Evolutionary conservation across 2,888 invertebrate species (phyloP), one percentile per base, ranked within the genome.

Genomic region (Phaonia tiefii): DNA sequence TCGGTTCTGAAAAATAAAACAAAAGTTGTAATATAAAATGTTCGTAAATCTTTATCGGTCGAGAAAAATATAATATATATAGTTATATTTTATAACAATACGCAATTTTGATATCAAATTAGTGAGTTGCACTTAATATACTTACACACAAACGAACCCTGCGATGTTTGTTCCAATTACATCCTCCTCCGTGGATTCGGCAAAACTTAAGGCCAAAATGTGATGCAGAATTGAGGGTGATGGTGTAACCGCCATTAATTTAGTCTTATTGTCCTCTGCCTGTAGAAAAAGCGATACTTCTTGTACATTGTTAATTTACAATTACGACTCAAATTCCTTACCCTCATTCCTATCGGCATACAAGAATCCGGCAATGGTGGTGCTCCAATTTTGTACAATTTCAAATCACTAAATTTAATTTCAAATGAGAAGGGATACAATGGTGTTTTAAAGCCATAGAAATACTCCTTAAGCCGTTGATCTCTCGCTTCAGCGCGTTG

Each of bases 391-490:
- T 98, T 98, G 89, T 94, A 98, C 44, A 99, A 94, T 89, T 96
- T 96, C 10, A 98, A 92, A 85, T 98, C 98, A 1, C 93, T 92
- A 93, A 96, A 98, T 89, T 97, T 97, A 0, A 98, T 95, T 89
- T 98, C 98, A 90, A 98, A 98, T 0, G 97, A 97, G 89, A 98
- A 98, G 0, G 98, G 98, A 91, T 97, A 98, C 80, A 97, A 93
- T 0, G 96, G 93, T 7, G 96, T 94, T 82, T 93, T 90, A 60
- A 92, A 92, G 0, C 99, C 99, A 91, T 99, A 99, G 92, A 99
- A 99, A 91, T 99, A 99, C 91, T 98, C 97, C 46, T 97, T 92
- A 5, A 98, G 95, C 65, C 96, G 92, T 67, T 93, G 92, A 91
- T 98, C 98, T 46, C 98, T 92, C 0, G 93, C 90, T 88, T 98